These are phyloP conservation scores for Saturnia pavonia DNA, from an alignment of 2,888 invertebrate genomes.

Conservation along the genomic window DNA sequence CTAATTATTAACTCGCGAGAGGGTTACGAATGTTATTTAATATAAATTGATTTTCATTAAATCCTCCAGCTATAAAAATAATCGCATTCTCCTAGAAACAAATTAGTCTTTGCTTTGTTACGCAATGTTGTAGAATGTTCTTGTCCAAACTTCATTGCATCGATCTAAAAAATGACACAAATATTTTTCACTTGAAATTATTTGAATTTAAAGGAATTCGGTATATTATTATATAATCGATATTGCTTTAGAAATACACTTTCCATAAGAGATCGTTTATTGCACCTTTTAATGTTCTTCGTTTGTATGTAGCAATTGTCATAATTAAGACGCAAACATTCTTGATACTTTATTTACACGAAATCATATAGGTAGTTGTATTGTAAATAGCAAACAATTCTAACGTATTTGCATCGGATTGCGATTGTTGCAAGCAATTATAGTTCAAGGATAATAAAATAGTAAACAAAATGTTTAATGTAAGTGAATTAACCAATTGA, in stretches of 20 bases:
- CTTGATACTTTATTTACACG: conserved; percentile 49
- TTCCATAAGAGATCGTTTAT: conserved; percentile 56
- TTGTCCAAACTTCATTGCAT: conserved; percentile 1
- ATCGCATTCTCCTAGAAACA: not conserved
- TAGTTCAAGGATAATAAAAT: not conserved
- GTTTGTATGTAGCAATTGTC: conserved; percentile 31
- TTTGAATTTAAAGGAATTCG: not conserved
- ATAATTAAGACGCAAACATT: conserved; percentile 36
- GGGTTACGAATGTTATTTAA: too few relatives aligned
- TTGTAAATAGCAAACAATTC: conserved; percentile 19
- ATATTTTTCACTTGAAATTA: not conserved
- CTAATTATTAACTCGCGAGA: too few relatives aligned
- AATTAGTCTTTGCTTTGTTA: not conserved
- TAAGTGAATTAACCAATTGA: conserved; percentile 19
- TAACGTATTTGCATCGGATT: conserved; percentile 23
- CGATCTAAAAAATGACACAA: not conserved
- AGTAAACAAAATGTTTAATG: conserved; percentile 14
- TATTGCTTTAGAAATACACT: conserved; percentile 41
- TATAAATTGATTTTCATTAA: not conserved
- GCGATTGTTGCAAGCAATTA: not conserved
- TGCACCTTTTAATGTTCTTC: conserved; percentile 41
- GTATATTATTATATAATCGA: conserved; percentile 30
- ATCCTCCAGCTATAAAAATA: not conserved
- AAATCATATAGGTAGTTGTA: conserved; percentile 40
- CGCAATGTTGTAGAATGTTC: not conserved